Percentiles rank a stretch among this genome's conserved stretches.
These are phyloP conservation scores for Pelobates fuscus DNA, from an alignment of 2,113 vertebrate genomes.

Conservation along the genomic window DNA sequence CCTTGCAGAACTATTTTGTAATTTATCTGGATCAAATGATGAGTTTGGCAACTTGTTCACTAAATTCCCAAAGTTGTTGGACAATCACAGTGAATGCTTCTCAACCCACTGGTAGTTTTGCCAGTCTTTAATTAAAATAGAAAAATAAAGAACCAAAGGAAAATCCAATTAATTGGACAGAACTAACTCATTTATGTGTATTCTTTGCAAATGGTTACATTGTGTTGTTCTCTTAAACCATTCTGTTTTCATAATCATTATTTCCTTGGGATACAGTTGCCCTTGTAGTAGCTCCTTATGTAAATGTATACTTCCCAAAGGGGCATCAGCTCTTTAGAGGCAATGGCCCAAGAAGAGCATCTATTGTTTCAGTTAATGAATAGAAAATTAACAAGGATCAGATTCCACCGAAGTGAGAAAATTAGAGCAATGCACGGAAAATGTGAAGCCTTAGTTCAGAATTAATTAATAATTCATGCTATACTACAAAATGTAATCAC, in stretches of 20 bases:
- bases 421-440: constrained; percentile 41
- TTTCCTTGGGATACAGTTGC: constrained; percentile 35
- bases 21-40: too few relatives aligned
- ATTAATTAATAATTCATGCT: constrained; percentile 39
- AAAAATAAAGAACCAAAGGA: too few relatives aligned
- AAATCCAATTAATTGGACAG: too few relatives aligned
- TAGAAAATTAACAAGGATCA: constrained; percentile 41
- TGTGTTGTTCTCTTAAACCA: constrained; percentile 12
- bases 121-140: too few relatives aligned
- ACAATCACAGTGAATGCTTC: too few relatives aligned
- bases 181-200: too few relatives aligned
- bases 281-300: constrained; percentile 39
- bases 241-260: constrained; percentile 27
- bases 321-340: constrained; percentile 14
- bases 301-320: constrained; percentile 40
- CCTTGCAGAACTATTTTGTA: too few relatives aligned
- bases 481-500: constrained; percentile 10
- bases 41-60: too few relatives aligned
- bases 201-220: neutral
- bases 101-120: too few relatives aligned
- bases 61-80: too few relatives aligned
- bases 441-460: constrained; percentile 13
- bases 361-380: constrained; percentile 47
- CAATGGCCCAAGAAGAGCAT: constrained; percentile 33
- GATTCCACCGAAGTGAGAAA: constrained; percentile 36